Percentiles rank a stretch among this genome's conserved stretches.
phyloP scores from a whole-genome alignment of 2,888 invertebrate genomes.

The Xylophagus ater region DNA sequence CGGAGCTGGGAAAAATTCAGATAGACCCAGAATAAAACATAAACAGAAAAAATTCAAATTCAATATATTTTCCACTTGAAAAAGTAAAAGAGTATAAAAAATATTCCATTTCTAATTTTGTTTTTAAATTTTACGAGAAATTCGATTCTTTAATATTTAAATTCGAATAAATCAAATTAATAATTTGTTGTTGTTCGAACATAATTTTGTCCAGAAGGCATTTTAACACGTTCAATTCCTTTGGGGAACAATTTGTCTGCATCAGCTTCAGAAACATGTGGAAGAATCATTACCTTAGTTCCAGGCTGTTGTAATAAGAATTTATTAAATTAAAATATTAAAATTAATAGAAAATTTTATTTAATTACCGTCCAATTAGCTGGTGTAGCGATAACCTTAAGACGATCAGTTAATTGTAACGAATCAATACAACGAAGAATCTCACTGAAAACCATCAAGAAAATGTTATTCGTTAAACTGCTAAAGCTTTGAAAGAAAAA shows the following conservation, averaged over 20 bases:
- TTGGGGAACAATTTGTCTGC: slow-evolving; percentile 55
- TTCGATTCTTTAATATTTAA: too few relatives aligned
- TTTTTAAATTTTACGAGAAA: too few relatives aligned
- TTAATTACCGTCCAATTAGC: slow-evolving; percentile 69
- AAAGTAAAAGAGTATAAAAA: too few relatives aligned
- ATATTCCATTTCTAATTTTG: too few relatives aligned
- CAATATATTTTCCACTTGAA: too few relatives aligned
- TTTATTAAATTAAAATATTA: slow-evolving; percentile 1
- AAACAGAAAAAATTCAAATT: too few relatives aligned
- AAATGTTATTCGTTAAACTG: not conserved
- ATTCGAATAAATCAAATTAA: too few relatives aligned
- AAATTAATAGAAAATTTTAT: slow-evolving; percentile 1
- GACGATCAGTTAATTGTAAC: slow-evolving; percentile 59
- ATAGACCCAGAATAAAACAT: too few relatives aligned
- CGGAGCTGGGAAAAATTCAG: too few relatives aligned
- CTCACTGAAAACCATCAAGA: slow-evolving; percentile 51
- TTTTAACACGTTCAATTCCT: slow-evolving; percentile 51
- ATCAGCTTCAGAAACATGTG: slow-evolving; percentile 55
- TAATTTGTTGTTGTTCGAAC: slow-evolving; percentile 61
- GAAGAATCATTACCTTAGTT: slow-evolving; percentile 70
- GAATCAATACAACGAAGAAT: slow-evolving; percentile 74
- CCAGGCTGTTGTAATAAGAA: slow-evolving; percentile 44
- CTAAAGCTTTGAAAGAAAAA: not conserved
- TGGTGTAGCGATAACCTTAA: slow-evolving; percentile 69
- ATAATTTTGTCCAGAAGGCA: slow-evolving; percentile 69